Evolutionary conservation across 2,888 invertebrate genomes (phyloP).

Genomic region (Capitulum mitella): DNA sequence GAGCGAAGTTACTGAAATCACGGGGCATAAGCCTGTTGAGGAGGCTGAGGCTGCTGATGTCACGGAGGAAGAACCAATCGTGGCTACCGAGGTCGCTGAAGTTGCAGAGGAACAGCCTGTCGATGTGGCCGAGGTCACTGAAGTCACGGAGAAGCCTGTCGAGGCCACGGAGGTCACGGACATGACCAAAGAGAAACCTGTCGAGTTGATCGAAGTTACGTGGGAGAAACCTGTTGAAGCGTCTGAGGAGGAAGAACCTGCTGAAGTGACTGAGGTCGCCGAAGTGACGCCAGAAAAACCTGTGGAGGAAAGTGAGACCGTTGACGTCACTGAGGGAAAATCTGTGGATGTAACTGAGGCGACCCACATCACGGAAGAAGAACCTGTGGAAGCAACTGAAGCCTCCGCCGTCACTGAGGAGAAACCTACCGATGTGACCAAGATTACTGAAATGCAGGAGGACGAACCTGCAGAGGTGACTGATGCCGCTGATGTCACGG

Average conservation of each 20-base stretch:
- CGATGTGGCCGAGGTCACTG: neutral
- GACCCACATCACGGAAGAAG: rapidly evolving
- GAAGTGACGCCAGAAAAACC: rapidly evolving
- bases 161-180: no score
- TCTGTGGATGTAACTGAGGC: neutral
- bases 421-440: neutral
- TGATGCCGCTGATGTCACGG: neutral
- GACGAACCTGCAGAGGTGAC: neutral
- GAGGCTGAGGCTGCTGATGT: neutral
- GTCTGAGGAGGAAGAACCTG: no score
- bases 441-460: neutral
- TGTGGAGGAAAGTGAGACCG: neutral
- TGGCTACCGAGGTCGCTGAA: neutral
- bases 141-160: no score
- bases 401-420: neutral
- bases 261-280: neutral
- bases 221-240: neutral
- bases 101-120: neutral
- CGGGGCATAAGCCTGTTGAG: neutral
- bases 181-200: no score
- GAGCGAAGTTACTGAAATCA: neutral
- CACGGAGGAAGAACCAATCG: neutral
- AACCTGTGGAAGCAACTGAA: neutral
- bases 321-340: neutral
- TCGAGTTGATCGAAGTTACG: no score